Evolutionary conservation across 64 coral and sea anemone species (phyloP).

Genomic region (Pocillopora verrucosa): DNA sequence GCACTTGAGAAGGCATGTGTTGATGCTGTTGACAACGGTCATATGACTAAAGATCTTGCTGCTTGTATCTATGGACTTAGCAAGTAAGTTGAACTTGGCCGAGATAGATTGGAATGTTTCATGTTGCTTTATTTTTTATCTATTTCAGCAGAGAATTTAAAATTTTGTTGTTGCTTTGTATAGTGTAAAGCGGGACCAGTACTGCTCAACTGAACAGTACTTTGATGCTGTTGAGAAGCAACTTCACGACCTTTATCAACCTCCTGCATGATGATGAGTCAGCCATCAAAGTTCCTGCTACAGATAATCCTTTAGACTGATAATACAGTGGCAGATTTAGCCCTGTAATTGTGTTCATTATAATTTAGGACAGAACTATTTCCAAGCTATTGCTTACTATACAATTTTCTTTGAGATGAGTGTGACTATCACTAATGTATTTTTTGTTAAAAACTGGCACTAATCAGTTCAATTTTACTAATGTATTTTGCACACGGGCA

Average conservation of each 20-base stretch:
- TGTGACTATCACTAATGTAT: too few relatives aligned
- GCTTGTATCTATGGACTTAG: slow-evolving; percentile 94
- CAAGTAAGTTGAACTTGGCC: slow-evolving; percentile 61
- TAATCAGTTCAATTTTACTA: too few relatives aligned
- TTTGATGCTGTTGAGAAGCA: slow-evolving; percentile 70
- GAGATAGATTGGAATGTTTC: background rate
- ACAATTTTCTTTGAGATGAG: too few relatives aligned
- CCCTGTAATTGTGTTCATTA: too few relatives aligned
- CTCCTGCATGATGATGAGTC: background rate
- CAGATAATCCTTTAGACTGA: background rate
- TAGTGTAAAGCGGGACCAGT: slow-evolving; percentile 97
- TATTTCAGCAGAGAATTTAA: background rate
- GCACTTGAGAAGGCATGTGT: slow-evolving; percentile 91
- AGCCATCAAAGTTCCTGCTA: background rate
- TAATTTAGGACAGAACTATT: too few relatives aligned
- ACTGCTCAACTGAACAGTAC: slow-evolving; percentile 83
- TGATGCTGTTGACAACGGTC: slow-evolving; percentile 75
- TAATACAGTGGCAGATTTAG: background rate
- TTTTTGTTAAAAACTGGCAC: too few relatives aligned
- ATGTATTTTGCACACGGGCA: too few relatives aligned
- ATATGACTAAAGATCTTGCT: slow-evolving; percentile 98
- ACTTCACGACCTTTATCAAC: slow-evolving; percentile 30
- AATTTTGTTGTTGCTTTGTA: slow-evolving; percentile 20
- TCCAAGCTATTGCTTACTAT: too few relatives aligned
- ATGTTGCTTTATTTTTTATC: background rate